Evolutionary conservation across 2,797 vertebrate species (phyloP), one percentile per base, ranked within the genome.

Genomic region (Aplochiton taeniatus): DNA sequence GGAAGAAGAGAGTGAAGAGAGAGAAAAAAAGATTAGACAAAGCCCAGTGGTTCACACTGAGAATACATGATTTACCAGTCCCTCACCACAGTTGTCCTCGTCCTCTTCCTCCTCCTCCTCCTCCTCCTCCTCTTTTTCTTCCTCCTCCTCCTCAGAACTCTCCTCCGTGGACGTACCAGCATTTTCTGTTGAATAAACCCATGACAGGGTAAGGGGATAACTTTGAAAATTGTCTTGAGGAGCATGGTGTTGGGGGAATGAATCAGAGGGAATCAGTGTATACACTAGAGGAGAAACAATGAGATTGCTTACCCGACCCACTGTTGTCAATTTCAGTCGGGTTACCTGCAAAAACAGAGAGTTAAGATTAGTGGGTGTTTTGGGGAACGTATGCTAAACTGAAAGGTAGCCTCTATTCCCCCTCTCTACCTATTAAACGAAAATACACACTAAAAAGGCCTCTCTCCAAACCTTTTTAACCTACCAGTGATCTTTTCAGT

Each of bases 81-180:
- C 57, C 85, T 87, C 61, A 90, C 89, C 89, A 63, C 57, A 68
- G 13, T 84, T 72, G 14, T 69, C 74, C 0, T 66, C 57, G 8
- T 69, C 75, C 9, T 55, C 65, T 8, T 65, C 43, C 43, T 68
- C 69, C 4, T 85, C 75, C 8, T 82, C 84, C 4, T 84, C 78
- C 5, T 83, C 78, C 0, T 83, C 76, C 1, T 87, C 80, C 12
- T 54, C 63, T 6, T 56, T 53, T 31, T 49, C 60, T 16, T 16
- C 19, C 13, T 64, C 57, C 4, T 89, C 85, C 12, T 86, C 89
- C 47, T 85, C 88, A 8, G 91, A 90, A 76, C 89, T 90, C 9
- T 87, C 88, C 16, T 89, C 88, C 0, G 77, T 67, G 47, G 85
- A 88, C 0, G 84, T 80, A 20, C 61, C 87, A 0, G 81, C 4